Conservation (phyloP, 1,140 invertebrate genomes). For the Drosophila ambigua region DNA sequence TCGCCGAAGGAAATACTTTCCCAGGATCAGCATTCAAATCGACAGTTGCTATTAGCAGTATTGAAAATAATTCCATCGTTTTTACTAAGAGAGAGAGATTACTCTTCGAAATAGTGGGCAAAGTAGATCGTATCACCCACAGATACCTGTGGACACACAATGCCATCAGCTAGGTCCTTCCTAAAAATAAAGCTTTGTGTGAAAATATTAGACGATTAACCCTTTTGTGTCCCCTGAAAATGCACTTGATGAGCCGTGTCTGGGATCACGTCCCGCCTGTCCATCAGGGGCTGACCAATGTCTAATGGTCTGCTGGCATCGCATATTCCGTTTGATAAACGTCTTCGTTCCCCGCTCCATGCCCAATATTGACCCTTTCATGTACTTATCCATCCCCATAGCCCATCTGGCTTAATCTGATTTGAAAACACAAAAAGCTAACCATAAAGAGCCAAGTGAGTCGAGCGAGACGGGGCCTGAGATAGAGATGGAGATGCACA, state of each 20-base stretch:
- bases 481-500: constrained; percentile 19
- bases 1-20: too few species aligned
- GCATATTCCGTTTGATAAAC: constrained; percentile 69
- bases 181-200: not conserved
- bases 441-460: constrained; percentile 35
- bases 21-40: too few species aligned
- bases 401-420: constrained; percentile 53
- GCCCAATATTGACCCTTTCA: constrained; percentile 67
- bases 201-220: constrained; percentile 41
- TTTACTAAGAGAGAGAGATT: too few species aligned
- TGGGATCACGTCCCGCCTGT: constrained; percentile 62
- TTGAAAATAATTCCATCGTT: too few species aligned
- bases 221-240: constrained; percentile 36
- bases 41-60: too few species aligned
- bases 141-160: constrained; percentile 5
- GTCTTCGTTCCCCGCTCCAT: constrained; percentile 19
- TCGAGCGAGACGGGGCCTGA: constrained; percentile 19
- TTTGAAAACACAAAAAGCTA: constrained; percentile 64
- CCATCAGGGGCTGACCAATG: constrained; percentile 38
- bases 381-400: constrained; percentile 27
- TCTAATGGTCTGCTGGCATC: constrained; percentile 60
- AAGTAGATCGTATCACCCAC: too few species aligned
- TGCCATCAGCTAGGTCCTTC: not conserved
- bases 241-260: constrained; percentile 37
- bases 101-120: too few species aligned